Percentiles rank a stretch among this genome's conserved stretches.
Conservation (phyloP, 2,797 vertebrate genomes). For the Pseudomugil tenellus region DNA sequence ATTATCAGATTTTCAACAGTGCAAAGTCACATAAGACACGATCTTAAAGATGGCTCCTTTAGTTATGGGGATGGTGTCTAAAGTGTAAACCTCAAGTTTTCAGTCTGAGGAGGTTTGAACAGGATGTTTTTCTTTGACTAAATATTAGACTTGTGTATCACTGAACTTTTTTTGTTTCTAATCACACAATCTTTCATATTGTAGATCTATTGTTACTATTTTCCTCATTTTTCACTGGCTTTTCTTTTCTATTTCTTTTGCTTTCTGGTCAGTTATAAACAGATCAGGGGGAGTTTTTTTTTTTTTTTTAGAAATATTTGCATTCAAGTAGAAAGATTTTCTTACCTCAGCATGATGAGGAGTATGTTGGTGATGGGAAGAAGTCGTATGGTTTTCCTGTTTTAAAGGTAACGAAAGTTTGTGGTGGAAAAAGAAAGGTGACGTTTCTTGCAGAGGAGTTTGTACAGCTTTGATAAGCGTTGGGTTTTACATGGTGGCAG, state of each 20-base stretch:
- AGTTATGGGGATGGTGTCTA: not conserved
- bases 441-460: conserved; percentile 18
- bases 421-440: conserved; percentile 5
- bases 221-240: not conserved
- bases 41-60: not conserved
- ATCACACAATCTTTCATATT: conserved; percentile 1
- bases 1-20: not conserved
- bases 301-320: not conserved
- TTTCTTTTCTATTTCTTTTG: not conserved
- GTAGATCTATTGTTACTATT: not conserved
- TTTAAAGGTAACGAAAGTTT: conserved; percentile 30
- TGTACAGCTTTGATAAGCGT: not conserved
- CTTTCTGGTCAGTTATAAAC: conserved; percentile 2
- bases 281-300: not conserved
- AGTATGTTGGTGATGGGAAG: conserved; percentile 47
- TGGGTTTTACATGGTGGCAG: not conserved
- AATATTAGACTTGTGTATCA: conserved; percentile 2
- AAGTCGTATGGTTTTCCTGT: conserved; percentile 33
- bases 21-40: not conserved
- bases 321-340: conserved; percentile 12
- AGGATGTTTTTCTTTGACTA: not conserved
- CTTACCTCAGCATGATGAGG: conserved; percentile 9
- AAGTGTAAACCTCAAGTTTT: not conserved
- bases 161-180: not conserved
- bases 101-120: not conserved